phyloP scores from a whole-genome alignment of 2,888 invertebrate genomes.

The Drosophila mettleri region DNA sequence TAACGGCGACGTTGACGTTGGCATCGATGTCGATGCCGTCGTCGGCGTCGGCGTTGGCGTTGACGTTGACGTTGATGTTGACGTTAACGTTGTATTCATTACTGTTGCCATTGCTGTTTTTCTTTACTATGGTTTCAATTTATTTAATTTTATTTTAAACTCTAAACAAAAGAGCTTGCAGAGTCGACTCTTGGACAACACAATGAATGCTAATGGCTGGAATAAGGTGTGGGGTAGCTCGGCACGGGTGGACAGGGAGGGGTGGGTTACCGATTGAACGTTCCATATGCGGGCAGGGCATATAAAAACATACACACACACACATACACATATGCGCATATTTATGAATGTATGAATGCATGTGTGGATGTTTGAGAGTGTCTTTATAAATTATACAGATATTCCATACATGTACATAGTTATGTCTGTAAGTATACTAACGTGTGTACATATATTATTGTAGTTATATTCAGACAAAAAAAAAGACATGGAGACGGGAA shows the following conservation, averaged over 20 bases:
- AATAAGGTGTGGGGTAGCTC: constrained; percentile 1
- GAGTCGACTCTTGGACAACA: constrained; percentile 64
- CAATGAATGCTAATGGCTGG: constrained; percentile 56
- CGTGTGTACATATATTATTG: constrained; percentile 38
- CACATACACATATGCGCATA: constrained; percentile 24
- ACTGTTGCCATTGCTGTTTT: constrained; percentile 52
- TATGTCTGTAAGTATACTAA: constrained; percentile 41
- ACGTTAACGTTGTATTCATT: constrained; percentile 33
- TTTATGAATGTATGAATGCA: constrained; percentile 36
- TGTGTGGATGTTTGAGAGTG: constrained; percentile 27
- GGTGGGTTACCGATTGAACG: constrained; percentile 31
- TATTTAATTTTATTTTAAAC: constrained; percentile 79
- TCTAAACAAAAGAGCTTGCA: constrained; percentile 72
- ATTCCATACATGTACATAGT: constrained; percentile 41
- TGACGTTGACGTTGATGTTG: background rate
- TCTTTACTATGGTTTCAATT: constrained; percentile 77
- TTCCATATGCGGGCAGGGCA: constrained; percentile 73
- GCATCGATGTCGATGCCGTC: background rate
- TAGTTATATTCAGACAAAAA: constrained; percentile 52
- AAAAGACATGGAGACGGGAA: constrained; percentile 48
- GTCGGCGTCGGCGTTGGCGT: background rate
- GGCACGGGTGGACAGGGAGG: background rate
- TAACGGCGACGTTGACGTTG: constrained; percentile 7
- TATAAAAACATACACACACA: constrained; percentile 50
- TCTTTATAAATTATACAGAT: constrained; percentile 54